Base-by-base conservation (phyloP, 2,797 vertebrate genomes). In the Cirrhinus molitorella region DNA sequence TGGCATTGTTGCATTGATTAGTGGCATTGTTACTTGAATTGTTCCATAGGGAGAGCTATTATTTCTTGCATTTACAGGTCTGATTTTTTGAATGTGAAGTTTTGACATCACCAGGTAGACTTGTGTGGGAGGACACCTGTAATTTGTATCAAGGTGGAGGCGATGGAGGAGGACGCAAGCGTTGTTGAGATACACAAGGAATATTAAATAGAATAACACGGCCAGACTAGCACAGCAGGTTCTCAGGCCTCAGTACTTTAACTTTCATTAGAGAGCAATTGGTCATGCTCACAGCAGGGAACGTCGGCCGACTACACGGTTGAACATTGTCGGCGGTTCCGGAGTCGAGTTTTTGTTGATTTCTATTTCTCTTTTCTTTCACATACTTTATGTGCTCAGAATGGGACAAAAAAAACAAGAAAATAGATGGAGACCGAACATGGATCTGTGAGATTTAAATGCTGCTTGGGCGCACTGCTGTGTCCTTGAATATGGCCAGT, bases 401-500 rank as follows among this genome's bases (percentile, higher is more conserved):
- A 71, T 77, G 11, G n/a, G 49, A 74, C 23, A 49, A 73, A 74
- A 73, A 65, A 74, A 73, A 65, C 21, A 72, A 77, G 11, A 75
- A 72, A 82, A 85, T 68, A 51, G 57, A 83, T 55, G 19, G 49
- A 76, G 75, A 76, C 49, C 70, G 17, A 80, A 70, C 59, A 73
- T 19, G 21, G 70, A 78, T 79, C 40, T 83, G 55, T 57, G 68
- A 83, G 81, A 87, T 86, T 84, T 79, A 83, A 83, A 87, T 23
- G 63, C 86, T 78, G 83, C 51, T 80, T 90, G 90, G 89, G 85
- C 88, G 87, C 86, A 86, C 85, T 84, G 91, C 88, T 92, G 90
- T 92, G 68, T 91, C 94, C 95, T 95, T 95, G 94, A 94, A 93
- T 94, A 89, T 89, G 92, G 85, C 91, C 93, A 94, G 94, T 94